Base-by-base conservation (phyloP, 2,113 vertebrate species). In the Pterocles burchelli region DNA sequence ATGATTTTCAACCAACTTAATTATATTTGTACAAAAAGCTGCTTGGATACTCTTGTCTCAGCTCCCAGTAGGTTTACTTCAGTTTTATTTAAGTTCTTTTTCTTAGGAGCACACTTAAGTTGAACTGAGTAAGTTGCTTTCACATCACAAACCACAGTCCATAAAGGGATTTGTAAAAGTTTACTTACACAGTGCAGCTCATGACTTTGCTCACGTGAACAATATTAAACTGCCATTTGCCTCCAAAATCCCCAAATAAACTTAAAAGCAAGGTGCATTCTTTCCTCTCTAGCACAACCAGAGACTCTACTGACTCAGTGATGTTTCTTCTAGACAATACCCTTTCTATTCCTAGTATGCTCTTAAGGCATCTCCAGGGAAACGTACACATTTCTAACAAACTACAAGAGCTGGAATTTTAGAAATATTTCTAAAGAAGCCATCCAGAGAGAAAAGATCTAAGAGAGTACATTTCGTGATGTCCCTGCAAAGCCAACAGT, bases 101-200 rank as follows among this genome's bases (percentile, higher is more conserved):
- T 31, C 49, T 80, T 41, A 88, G 41, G 41, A 80, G 80, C 2
- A 5, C 31, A 49, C 71, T 94, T 66, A 80, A 88, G 72, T 46
- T 88, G 57, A 90, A 88, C 43, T 21, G 58, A 93, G 38, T 31
- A 93, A 91, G 87, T 49, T 87, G 66, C 76, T 90, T 90, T 78
- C 87, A 65, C 49, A 85, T 48, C 63, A 84, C 43, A 90, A 88
- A 96, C 63, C 6, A 58, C 15, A 92, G 61, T 41, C 34, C 89
- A 68, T 92, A 95, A 89, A 91, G 73, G 61, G 65, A 95, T 94
- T 94, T 95, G 70, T 51, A 89, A 21, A 86, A 74, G 83, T 93
- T 95, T 78, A 89, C 68, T 74, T 68, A 83, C 33, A 68, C n/a
- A 68, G 52, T 22, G 15, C 45, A 68, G 65, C 57, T 95, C 48